Evolutionary conservation across 2,888 invertebrate species (phyloP).

Genomic region (Dryocosmus kuriphilus): DNA sequence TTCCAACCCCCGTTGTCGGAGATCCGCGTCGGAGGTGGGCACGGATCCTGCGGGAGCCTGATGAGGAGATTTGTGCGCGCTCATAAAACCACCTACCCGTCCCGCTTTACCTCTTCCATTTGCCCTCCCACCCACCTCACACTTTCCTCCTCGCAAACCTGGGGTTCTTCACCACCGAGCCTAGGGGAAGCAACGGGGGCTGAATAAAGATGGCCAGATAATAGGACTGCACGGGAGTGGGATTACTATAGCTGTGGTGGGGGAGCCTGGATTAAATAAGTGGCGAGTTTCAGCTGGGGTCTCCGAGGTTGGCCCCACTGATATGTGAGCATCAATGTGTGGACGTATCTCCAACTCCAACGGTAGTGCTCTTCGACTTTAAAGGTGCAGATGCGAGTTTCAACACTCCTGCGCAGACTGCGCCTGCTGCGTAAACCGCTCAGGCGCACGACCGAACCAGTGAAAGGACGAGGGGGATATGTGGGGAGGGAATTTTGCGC

Average conservation of each 20-base stretch:
- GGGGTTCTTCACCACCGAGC: slow-evolving; percentile 17
- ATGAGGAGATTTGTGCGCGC: slow-evolving; percentile 77
- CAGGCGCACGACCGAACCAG: slow-evolving; percentile 45
- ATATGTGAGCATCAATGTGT: slow-evolving; percentile 16
- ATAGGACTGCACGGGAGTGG: slow-evolving; percentile 65
- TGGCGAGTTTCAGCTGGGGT: slow-evolving; percentile 53
- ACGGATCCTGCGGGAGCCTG: slow-evolving; percentile 72
- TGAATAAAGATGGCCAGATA: slow-evolving; percentile 75
- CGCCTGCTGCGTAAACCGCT: slow-evolving; percentile 38
- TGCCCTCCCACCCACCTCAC: slow-evolving; percentile 9
- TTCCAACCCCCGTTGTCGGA: slow-evolving; percentile 56
- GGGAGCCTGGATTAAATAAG: slow-evolving; percentile 60
- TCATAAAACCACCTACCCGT: slow-evolving; percentile 71
- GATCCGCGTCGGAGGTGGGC: slow-evolving; percentile 50
- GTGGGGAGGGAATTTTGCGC: slow-evolving; percentile 56
- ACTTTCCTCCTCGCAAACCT: slow-evolving; percentile 14
- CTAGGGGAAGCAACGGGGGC: slow-evolving; percentile 52
- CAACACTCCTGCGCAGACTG: slow-evolving; percentile 45
- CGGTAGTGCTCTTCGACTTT: neutral
- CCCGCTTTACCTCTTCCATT: slow-evolving; percentile 50
- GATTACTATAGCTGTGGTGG: slow-evolving; percentile 58
- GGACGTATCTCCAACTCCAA: slow-evolving; percentile 38
- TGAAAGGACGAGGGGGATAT: slow-evolving; percentile 45
- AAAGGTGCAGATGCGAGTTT: neutral
- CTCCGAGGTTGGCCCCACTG: slow-evolving; percentile 45